phyloP scores from a whole-genome alignment of 2,888 invertebrate genomes.

The Metellina segmentata region DNA sequence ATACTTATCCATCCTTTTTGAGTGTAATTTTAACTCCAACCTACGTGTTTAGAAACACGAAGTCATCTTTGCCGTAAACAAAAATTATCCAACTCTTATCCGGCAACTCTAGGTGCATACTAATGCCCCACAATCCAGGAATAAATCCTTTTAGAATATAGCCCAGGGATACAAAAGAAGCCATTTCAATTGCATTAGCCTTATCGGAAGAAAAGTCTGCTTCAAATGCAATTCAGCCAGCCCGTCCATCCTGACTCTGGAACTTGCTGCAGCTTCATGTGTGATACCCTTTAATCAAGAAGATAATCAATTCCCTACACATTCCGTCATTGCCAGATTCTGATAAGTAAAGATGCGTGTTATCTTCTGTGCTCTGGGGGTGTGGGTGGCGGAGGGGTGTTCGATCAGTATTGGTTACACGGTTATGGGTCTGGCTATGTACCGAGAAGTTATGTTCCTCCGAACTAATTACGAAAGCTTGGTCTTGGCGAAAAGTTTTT shows the following conservation, averaged over 20 bases:
- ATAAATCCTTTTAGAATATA: slow-evolving; percentile 32
- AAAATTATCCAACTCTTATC: neutral
- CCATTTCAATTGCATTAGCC: slow-evolving; percentile 47
- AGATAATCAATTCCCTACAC: slow-evolving; percentile 53
- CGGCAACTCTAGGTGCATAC: slow-evolving; percentile 22
- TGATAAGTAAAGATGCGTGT: slow-evolving; percentile 58
- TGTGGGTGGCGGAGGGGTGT: neutral
- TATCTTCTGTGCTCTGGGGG: slow-evolving; percentile 11
- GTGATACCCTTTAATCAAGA: slow-evolving; percentile 39
- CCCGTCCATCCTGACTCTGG: neutral
- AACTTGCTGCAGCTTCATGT: neutral
- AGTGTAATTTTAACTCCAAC: slow-evolving; percentile 2
- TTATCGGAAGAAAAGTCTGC: slow-evolving; percentile 5
- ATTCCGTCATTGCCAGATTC: slow-evolving; percentile 42
- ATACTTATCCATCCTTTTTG: neutral
- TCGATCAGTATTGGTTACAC: neutral
- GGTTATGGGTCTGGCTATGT: slow-evolving; percentile 3
- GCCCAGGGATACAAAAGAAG: slow-evolving; percentile 5
- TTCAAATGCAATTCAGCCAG: slow-evolving; percentile 23
- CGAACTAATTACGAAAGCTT: slow-evolving; percentile 37
- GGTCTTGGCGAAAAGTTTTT: slow-evolving; percentile 1
- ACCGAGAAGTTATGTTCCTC: neutral
- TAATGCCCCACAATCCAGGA: slow-evolving; percentile 3
- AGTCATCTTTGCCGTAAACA: neutral
- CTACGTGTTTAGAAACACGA: slow-evolving; percentile 42